Conservation (phyloP, 2,888 invertebrate species). For the Ecdyonurus torrentis region DNA sequence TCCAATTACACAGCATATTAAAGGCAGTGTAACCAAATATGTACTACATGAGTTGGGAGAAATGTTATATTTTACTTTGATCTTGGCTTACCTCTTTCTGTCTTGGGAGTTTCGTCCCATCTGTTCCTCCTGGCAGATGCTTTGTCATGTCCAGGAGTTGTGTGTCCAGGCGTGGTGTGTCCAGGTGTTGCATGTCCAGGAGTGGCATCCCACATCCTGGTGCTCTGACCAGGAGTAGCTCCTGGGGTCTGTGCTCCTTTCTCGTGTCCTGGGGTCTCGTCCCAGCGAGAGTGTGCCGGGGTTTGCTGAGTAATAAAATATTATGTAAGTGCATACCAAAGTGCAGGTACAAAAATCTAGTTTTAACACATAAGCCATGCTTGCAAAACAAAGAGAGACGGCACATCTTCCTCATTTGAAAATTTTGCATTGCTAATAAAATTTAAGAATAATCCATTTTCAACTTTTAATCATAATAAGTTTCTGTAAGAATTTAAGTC, state of each 20-base stretch:
- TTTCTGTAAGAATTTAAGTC: too few relatives aligned
- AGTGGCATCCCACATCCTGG: constrained; percentile 93
- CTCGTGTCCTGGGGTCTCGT: constrained; percentile 81
- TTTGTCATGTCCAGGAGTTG: constrained; percentile 61
- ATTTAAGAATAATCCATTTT: too few relatives aligned
- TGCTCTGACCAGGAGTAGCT: constrained; percentile 76
- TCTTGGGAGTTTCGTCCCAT: constrained; percentile 99
- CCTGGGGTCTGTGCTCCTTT: constrained; percentile 77
- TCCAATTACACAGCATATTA: too few relatives aligned
- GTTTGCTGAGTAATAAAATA: constrained; percentile 35
- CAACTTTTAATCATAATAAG: too few relatives aligned
- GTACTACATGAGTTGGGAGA: too few relatives aligned
- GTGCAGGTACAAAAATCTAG: too few relatives aligned
- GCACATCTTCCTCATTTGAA: too few relatives aligned
- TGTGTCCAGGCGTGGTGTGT: constrained; percentile 65
- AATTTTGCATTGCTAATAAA: too few relatives aligned
- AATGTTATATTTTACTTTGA: background rate
- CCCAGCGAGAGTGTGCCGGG: constrained; percentile 72
- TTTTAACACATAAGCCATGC: too few relatives aligned
- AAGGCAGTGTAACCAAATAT: too few relatives aligned
- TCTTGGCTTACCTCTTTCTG: constrained; percentile 54
- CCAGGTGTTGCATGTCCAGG: constrained; percentile 83
- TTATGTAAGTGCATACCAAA: too few relatives aligned
- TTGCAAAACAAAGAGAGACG: too few relatives aligned
- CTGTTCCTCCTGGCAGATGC: constrained; percentile 74